These are phyloP conservation scores for Colletes collaris DNA, from an alignment of 2,888 invertebrate species.

Conservation along the genomic window DNA sequence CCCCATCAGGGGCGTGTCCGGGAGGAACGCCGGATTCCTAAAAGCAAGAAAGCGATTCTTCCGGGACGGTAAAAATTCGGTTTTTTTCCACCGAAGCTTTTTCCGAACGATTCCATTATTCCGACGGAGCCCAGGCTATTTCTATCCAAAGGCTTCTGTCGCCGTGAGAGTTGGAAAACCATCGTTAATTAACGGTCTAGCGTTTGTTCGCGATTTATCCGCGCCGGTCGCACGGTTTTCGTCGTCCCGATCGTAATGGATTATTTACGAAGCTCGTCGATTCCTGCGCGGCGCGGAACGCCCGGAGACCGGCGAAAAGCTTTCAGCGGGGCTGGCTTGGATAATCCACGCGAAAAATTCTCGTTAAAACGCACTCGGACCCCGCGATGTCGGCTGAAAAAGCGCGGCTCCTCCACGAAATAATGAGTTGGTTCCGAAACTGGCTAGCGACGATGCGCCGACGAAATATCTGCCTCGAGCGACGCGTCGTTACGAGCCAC, in stretches of 20 bases:
- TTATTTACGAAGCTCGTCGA: conserved; percentile 12
- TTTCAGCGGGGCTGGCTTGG: background rate
- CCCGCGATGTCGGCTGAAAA: background rate
- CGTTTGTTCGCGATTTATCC: conserved; percentile 13
- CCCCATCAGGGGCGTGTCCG: background rate
- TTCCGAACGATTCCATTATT: conserved; percentile 25
- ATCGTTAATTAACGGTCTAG: conserved; percentile 29
- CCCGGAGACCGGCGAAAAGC: conserved; percentile 14
- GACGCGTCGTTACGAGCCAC: conserved; percentile 3
- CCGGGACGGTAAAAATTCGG: background rate
- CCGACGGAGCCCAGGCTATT: conserved; percentile 4
- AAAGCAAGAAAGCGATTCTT: background rate
- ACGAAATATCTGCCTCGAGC: too few relatives aligned
- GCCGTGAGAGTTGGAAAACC: background rate
- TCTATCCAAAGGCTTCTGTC: background rate
- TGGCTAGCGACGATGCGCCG: background rate
- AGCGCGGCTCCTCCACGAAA: conserved; percentile 12
- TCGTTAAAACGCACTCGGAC: conserved; percentile 10
- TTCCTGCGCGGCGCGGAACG: background rate
- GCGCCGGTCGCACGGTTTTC: conserved; percentile 1
- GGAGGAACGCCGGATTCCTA: background rate
- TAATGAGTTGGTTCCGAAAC: conserved; percentile 21
- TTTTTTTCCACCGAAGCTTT: conserved; percentile 4
- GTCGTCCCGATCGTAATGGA: background rate
- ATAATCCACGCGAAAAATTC: conserved; percentile 14